These are phyloP conservation scores for Chrysolina oricalcia DNA, from an alignment of 2,888 invertebrate genomes.

Conservation along the genomic window DNA sequence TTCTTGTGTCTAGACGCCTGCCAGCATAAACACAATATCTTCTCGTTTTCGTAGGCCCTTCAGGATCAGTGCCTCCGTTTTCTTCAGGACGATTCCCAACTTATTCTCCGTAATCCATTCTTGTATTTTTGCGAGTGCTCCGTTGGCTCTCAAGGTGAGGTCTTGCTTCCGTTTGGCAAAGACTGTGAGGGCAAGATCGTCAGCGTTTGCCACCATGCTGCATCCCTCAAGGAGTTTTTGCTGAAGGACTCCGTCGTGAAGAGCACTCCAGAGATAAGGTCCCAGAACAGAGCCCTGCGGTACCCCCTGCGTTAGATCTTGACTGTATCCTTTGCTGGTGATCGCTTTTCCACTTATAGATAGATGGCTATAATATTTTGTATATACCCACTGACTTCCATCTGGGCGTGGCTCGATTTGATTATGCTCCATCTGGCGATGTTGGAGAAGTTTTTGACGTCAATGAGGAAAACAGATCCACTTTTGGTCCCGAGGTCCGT, in stretches of 20 bases:
- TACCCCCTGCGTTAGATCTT: slow-evolving; percentile 17
- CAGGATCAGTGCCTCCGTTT: slow-evolving; percentile 15
- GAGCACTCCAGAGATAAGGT: slow-evolving; percentile 8
- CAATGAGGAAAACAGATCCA: not conserved
- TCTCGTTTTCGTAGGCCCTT: slow-evolving; percentile 14
- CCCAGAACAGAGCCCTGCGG: slow-evolving; percentile 25
- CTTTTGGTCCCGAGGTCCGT: not conserved
- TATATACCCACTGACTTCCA: too few relatives aligned
- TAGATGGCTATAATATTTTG: too few relatives aligned
- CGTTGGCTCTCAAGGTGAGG: not conserved
- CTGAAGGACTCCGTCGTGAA: not conserved
- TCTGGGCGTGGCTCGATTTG: too few relatives aligned
- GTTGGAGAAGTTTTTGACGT: too few relatives aligned
- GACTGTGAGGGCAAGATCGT: not conserved
- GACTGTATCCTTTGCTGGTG: too few relatives aligned
- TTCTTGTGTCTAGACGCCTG: too few relatives aligned
- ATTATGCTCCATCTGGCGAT: too few relatives aligned
- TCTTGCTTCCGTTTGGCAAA: not conserved
- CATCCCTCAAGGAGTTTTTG: not conserved
- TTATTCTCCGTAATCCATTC: not conserved
- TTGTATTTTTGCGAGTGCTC: not conserved
- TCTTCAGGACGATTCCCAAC: slow-evolving; percentile 5
- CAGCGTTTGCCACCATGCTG: not conserved
- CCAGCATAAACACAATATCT: too few relatives aligned
- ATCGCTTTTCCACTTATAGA: slow-evolving; percentile 10